A percentile compares a stretch with the other conserved stretches of the same genome.
These are phyloP conservation scores for Pseudolaguvia tuberculata DNA, from an alignment of 2,113 vertebrate species.

Conservation along the genomic window DNA sequence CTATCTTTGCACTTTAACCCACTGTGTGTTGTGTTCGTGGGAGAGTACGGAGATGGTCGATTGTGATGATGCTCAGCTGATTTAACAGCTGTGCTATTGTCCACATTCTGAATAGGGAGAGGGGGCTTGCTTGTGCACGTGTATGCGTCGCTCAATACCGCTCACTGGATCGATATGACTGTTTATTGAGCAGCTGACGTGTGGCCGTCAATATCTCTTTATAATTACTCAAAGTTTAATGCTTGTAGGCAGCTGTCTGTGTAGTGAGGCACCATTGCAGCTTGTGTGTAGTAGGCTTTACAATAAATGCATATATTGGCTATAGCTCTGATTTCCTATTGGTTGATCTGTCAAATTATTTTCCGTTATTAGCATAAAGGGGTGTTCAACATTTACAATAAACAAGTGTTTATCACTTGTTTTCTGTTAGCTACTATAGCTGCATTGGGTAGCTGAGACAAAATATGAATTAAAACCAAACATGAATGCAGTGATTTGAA, in stretches of 20 bases:
- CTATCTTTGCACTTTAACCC: background rate
- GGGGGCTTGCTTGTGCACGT: background rate
- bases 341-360: background rate
- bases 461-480: too few relatives aligned
- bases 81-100: conserved; percentile 66
- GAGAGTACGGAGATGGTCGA: conserved; percentile 30
- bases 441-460: too few relatives aligned
- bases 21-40: conserved; percentile 1
- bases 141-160: conserved; percentile 57
- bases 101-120: conserved; percentile 52
- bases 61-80: conserved; percentile 54
- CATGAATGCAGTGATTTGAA: too few relatives aligned
- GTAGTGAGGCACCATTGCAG: background rate
- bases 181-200: conserved; percentile 66
- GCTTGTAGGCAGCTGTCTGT: conserved; percentile 54
- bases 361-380: background rate
- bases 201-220: conserved; percentile 60
- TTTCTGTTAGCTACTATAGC: background rate
- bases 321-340: background rate
- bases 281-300: background rate
- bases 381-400: background rate
- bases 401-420: background rate
- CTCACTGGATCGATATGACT: conserved; percentile 66
- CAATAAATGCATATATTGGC: background rate
- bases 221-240: conserved; percentile 58